Conservation (phyloP, 30 jellyfish, hydroid and myxozoan species). For the Cassiopea andromeda region DNA sequence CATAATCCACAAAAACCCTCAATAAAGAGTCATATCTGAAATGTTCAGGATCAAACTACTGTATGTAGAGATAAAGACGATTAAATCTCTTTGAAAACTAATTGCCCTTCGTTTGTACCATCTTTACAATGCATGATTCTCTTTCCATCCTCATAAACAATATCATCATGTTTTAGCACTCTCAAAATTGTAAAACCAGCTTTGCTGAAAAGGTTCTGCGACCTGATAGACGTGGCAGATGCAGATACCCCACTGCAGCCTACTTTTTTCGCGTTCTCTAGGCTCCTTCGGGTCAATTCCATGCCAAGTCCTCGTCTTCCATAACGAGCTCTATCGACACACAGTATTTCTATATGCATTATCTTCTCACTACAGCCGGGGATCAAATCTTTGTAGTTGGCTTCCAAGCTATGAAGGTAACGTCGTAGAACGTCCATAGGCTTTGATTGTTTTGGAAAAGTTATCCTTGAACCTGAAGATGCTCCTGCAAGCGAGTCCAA, state of each 20-base stretch:
- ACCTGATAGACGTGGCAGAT: neutral
- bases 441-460: neutral
- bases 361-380: neutral
- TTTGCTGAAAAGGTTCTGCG: constrained; percentile 12
- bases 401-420: neutral
- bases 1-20: no score
- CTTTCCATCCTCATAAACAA: constrained; percentile 7
- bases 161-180: constrained; percentile 10
- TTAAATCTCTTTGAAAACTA: neutral
- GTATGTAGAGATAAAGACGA: no score
- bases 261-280: neutral
- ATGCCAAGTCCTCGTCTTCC: neutral
- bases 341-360: neutral
- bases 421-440: neutral
- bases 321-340: neutral
- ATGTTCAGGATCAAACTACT: no score
- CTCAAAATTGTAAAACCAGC: neutral
- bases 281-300: neutral
- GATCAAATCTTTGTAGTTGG: neutral
- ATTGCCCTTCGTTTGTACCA: constrained; percentile 32
- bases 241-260: neutral
- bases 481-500: no score
- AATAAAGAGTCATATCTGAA: no score
- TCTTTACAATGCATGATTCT: neutral
- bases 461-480: neutral